Percentiles rank a stretch among this genome's conserved stretches.
Conservation (phyloP, 2,888 invertebrate species). For the Eupithecia inturbata region DNA sequence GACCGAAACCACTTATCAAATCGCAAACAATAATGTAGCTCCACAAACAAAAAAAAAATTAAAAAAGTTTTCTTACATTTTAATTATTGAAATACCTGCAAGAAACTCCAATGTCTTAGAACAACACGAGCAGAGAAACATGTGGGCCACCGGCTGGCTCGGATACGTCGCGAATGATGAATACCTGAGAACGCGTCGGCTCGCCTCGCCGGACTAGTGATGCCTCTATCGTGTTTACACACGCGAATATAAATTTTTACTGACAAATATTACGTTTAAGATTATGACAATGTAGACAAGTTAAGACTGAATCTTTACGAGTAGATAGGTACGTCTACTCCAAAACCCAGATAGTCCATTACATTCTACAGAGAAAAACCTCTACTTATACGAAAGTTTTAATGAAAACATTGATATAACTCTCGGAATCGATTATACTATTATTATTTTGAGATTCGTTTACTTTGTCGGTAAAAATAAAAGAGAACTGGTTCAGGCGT, state of each 20-base stretch:
- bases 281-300: background rate
- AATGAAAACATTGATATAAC: background rate
- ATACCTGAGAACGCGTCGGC: slow-evolving; percentile 29
- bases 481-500: slow-evolving; percentile 11
- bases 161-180: slow-evolving; percentile 35
- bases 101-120: slow-evolving; percentile 50
- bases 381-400: background rate
- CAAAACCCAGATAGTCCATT: background rate
- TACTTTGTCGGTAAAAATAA: slow-evolving; percentile 18
- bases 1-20: background rate
- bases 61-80: background rate
- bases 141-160: slow-evolving; percentile 44
- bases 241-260: background rate
- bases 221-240: slow-evolving; percentile 16
- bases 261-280: background rate
- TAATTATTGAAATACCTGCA: slow-evolving; percentile 46
- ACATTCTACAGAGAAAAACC: background rate
- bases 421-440: slow-evolving; percentile 10
- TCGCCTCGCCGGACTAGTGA: slow-evolving; percentile 34
- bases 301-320: background rate
- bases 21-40: background rate
- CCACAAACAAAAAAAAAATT: background rate
- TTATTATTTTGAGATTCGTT: slow-evolving; percentile 6
- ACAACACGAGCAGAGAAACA: slow-evolving; percentile 59
- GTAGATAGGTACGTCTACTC: background rate